A percentile compares a stretch with the other conserved stretches of the same genome.
Conservation (phyloP, 92 coral and sea anemone genomes). For the Porites lobata region DNA sequence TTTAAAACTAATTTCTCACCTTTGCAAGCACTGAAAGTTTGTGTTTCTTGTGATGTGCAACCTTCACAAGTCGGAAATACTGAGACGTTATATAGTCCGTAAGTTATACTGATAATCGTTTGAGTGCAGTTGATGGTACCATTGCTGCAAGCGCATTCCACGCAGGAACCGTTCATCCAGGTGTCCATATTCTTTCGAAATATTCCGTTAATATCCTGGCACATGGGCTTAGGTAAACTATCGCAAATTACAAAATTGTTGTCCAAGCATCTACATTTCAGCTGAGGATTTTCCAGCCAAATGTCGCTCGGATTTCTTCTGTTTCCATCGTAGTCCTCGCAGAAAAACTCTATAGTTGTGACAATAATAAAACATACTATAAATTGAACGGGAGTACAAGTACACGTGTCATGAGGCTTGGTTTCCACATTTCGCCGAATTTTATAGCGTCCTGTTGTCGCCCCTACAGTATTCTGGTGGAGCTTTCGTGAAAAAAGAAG, state of each 20-base stretch:
- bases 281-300: constrained; percentile 15
- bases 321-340: constrained; percentile 6
- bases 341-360: not conserved
- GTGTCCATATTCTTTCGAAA: constrained; percentile 20
- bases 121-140: constrained; percentile 17
- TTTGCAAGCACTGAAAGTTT: constrained; percentile 11
- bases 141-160: constrained; percentile 29
- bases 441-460: not conserved
- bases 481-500: not conserved
- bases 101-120: constrained; percentile 11
- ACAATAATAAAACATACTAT: not conserved
- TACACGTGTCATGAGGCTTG: not conserved
- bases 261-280: constrained; percentile 2
- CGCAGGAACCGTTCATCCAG: constrained; percentile 43
- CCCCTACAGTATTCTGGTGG: not conserved
- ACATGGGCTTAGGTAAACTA: not conserved
- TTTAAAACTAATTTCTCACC: not conserved
- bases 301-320: constrained; percentile 7
- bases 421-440: constrained; percentile 33
- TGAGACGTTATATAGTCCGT: constrained; percentile 27
- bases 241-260: not conserved
- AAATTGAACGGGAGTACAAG: not conserved
- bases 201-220: constrained; percentile 25
- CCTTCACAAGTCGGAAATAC: constrained; percentile 17
- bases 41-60: not conserved